Evolutionary conservation across 1,140 invertebrate species (phyloP).

Genomic region (Pristionchus pacificus): DNA sequence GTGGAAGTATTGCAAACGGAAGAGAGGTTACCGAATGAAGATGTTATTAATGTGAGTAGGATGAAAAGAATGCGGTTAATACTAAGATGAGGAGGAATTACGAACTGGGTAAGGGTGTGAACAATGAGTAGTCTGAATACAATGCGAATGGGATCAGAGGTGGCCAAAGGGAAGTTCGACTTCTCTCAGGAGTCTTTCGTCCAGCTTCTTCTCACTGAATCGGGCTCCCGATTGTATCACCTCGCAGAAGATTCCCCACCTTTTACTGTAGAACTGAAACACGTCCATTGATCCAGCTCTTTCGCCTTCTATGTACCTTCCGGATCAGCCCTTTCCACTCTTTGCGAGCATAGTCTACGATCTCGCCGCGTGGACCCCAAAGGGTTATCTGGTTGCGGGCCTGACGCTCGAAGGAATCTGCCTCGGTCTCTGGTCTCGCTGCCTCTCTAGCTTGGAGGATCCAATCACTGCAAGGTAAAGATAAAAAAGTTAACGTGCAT

Average conservation of each 20-base stretch:
- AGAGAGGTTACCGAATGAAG: no score
- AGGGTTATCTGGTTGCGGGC: slow-evolving; percentile 6
- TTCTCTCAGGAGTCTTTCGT: slow-evolving; percentile 4
- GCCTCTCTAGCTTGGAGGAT: slow-evolving; percentile 9
- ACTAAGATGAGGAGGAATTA: no score
- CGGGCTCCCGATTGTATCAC: slow-evolving; percentile 13
- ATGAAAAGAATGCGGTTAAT: no score
- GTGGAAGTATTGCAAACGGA: no score
- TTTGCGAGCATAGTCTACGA: neutral
- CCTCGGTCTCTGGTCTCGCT: slow-evolving; percentile 2
- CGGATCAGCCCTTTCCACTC: neutral
- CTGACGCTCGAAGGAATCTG: neutral
- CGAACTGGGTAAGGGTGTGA: no score
- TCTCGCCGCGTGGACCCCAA: neutral
- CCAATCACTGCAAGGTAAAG: neutral
- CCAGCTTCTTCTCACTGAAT: slow-evolving; percentile 16
- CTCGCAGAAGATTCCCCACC: slow-evolving; percentile 28
- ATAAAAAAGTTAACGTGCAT: no score
- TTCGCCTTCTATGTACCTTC: slow-evolving; percentile 13
- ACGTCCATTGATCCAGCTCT: slow-evolving; percentile 6
- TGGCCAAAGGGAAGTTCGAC: slow-evolving; percentile 17
- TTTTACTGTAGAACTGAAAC: slow-evolving; percentile 15
- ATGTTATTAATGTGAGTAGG: no score
- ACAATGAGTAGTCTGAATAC: no score
- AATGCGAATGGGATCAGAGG: no score